Conservation (phyloP, 2,113 vertebrate species). For the Lepidothrix coronata region DNA sequence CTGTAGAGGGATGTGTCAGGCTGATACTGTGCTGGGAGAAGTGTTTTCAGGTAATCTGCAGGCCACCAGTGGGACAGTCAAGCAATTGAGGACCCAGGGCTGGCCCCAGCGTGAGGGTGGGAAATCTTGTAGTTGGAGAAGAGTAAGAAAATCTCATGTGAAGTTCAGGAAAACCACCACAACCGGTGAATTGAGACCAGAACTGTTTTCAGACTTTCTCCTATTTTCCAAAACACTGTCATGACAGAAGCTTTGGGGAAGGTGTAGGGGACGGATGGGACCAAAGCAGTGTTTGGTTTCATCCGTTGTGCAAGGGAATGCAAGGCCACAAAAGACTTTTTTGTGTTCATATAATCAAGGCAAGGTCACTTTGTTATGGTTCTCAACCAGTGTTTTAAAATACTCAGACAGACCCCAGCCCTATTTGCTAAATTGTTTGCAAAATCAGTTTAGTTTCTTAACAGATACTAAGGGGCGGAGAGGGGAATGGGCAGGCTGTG, state of each 20-base stretch:
- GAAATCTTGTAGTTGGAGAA: not conserved
- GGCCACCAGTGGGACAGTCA: not conserved
- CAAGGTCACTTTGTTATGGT: not conserved
- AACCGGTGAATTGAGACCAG: not conserved
- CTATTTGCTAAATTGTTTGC: not conserved
- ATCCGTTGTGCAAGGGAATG: not conserved
- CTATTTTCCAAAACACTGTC: not conserved
- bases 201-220: not conserved
- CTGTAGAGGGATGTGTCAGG: not conserved
- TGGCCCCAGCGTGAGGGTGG: not conserved
- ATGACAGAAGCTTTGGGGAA: not conserved
- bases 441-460: not conserved
- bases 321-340: not conserved
- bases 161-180: fast-evolving
- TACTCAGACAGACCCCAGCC: not conserved
- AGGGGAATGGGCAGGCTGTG: not conserved
- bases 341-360: not conserved
- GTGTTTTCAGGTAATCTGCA: not conserved
- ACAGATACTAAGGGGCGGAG: fast-evolving
- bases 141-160: not conserved
- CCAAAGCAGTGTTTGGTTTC: not conserved
- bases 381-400: not conserved
- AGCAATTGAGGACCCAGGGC: not conserved
- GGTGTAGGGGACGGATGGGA: not conserved
- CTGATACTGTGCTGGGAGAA: not conserved